These are phyloP conservation scores for Dryobotodes eremita DNA, from an alignment of 2,888 invertebrate genomes.

Conservation along the genomic window DNA sequence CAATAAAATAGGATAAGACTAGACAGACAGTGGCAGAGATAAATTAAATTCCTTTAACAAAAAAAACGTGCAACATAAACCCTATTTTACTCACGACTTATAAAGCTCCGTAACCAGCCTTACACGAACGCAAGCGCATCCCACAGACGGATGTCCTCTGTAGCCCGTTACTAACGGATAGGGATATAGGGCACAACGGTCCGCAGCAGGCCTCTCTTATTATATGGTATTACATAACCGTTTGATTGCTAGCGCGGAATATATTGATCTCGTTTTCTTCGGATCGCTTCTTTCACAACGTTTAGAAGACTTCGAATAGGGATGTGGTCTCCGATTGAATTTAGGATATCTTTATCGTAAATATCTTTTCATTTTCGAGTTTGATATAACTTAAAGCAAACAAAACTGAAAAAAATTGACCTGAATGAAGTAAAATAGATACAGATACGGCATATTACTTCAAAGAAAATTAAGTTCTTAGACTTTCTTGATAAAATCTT, in stretches of 20 bases:
- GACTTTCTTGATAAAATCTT: background rate
- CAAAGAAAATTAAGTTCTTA: too few species aligned
- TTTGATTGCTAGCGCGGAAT: conserved; percentile 29
- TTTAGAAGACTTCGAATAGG: background rate
- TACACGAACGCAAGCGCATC: conserved; percentile 48
- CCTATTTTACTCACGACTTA: conserved; percentile 21
- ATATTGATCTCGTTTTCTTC: conserved; percentile 23
- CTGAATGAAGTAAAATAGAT: too few species aligned
- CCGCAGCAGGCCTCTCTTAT: conserved; percentile 49
- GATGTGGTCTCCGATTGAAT: background rate
- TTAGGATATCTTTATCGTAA: background rate
- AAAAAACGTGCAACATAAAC: background rate
- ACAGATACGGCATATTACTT: too few species aligned
- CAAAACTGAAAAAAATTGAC: background rate
- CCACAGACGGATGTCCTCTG: conserved; percentile 78
- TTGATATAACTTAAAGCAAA: background rate
- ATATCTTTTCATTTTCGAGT: background rate
- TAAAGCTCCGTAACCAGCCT: conserved; percentile 46
- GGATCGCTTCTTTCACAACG: background rate
- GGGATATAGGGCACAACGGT: conserved; percentile 81
- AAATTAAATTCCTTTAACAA: background rate
- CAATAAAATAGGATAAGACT: background rate
- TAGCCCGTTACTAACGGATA: conserved; percentile 78
- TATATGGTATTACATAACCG: conserved; percentile 63
- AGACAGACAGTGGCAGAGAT: background rate